Percentiles rank a stretch among this genome's conserved stretches.
Conservation (phyloP, 2,797 vertebrate genomes). For the Sebastes hubbsi region DNA sequence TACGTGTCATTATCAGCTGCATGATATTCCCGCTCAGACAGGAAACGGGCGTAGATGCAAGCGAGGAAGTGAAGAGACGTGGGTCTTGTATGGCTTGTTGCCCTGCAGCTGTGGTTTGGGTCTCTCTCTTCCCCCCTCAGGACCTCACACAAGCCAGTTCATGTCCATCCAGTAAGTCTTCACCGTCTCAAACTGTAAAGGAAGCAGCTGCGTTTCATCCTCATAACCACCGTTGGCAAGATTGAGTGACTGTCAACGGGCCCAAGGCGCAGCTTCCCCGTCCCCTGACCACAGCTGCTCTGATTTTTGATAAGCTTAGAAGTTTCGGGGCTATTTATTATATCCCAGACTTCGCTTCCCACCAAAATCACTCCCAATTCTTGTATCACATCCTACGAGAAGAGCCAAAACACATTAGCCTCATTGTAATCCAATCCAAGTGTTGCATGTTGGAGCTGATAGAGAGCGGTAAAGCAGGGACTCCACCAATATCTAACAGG, state of each 20-base stretch:
- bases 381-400: constrained; percentile 24
- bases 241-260: constrained; percentile 37
- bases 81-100: constrained; percentile 59
- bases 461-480: constrained; percentile 18
- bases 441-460: constrained; percentile 45
- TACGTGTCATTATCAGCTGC: constrained; percentile 67
- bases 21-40: constrained; percentile 43
- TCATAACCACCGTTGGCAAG: constrained; percentile 56
- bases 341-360: constrained; percentile 46
- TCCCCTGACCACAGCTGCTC: constrained; percentile 60
- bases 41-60: constrained; percentile 55
- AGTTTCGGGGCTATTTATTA: constrained; percentile 55
- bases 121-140: constrained; percentile 32
- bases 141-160: constrained; percentile 64
- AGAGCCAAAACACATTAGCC: constrained; percentile 59
- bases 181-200: constrained; percentile 41
- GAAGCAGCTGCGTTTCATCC: constrained; percentile 73
- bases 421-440: constrained; percentile 52
- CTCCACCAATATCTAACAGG: constrained; percentile 26
- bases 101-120: constrained; percentile 72
- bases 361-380: constrained; percentile 44
- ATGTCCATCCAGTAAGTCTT: constrained; percentile 57
- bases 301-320: constrained; percentile 61
- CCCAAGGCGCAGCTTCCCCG: constrained; percentile 22
- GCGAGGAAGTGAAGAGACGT: constrained; percentile 48